Evolutionary conservation across 1,140 invertebrate genomes (phyloP).

Genomic region (Brachionus koreanus): DNA sequence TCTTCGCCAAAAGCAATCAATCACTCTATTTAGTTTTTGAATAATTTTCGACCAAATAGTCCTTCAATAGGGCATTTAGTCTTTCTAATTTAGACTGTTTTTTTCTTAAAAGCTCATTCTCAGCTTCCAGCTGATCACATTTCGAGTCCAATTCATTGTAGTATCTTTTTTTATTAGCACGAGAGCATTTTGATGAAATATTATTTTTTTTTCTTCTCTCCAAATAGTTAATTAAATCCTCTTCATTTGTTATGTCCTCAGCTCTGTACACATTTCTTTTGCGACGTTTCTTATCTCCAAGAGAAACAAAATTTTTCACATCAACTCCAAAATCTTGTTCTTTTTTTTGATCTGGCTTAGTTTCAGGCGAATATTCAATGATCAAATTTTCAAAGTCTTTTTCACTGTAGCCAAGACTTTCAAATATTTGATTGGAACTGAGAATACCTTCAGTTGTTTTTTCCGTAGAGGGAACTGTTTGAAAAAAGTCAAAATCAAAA

Average conservation of each 20-base stretch:
- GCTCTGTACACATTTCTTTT: not conserved
- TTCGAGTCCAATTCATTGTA: slow-evolving; percentile 52
- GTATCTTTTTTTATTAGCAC: slow-evolving; percentile 53
- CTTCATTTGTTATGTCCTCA: slow-evolving; percentile 15
- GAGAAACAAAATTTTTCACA: not conserved
- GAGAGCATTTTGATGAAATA: slow-evolving; percentile 52
- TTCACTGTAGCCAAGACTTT: slow-evolving; percentile 36
- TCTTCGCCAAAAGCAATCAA: not conserved
- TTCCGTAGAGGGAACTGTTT: not conserved
- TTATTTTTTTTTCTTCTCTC: slow-evolving; percentile 54
- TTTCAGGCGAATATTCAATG: not conserved
- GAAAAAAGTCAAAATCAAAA: not conserved
- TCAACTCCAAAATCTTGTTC: not conserved
- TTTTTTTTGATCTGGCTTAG: not conserved
- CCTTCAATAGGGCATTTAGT: slow-evolving; percentile 52
- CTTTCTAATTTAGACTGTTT: slow-evolving; percentile 52
- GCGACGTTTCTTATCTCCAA: not conserved
- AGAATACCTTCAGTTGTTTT: not conserved
- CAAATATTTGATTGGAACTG: not conserved
- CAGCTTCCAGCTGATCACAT: slow-evolving; percentile 49
- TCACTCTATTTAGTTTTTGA: slow-evolving; percentile 47
- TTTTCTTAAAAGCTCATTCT: slow-evolving; percentile 49
- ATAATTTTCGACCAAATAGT: slow-evolving; percentile 50
- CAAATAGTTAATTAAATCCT: slow-evolving; percentile 46
- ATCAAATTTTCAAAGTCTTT: slow-evolving; percentile 31